Base-by-base conservation (phyloP, 2,888 invertebrate species). In the Odontocolon sp. region DNA sequence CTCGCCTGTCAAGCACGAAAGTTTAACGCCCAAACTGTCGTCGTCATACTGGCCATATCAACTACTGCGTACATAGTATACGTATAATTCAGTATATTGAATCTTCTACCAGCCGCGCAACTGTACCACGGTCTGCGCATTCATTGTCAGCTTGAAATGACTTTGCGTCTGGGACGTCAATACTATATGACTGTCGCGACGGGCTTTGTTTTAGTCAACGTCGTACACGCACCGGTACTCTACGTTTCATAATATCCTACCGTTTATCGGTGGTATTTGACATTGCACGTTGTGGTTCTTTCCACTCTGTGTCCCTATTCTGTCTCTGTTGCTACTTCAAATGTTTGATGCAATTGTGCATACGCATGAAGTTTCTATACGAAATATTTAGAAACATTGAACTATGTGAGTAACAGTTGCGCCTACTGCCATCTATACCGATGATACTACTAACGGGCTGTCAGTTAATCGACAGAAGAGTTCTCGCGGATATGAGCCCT, bases 101-200 rank as follows among this genome's bases (percentile, higher is more conserved):
- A 56, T 56, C 28, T 21, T n/a, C 31, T 21, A 33, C 18, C 8
- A 18, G 18, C 18, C 18, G 9, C 16, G 36, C 3, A 18, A 56
- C 33, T 56, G 33, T n/a, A 5, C 21, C 9, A n/a, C 18, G 18
- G 36, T 6, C 21, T 16, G 33, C n/a, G 2, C 54, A 36, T 56
- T 36, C 33, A 56, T 33, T 56, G 54, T 36, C 54, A 56, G 54
- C 21, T 56, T 9, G 33, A 56, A 56, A 56, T 56, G 33, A 36
- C 54, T 36, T 47, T 56, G 54, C n/a, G 54, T 18, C 28, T 33
- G 54, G n/a, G 14, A 56, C 33, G 54, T 56, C 54, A 33, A 56
- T 56, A 36, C 33, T 54, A n/a, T 33, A 21, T 33, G 18, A 5
- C 33, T 9, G n/a, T 3, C 9, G 31, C 16, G 45, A 45, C 21